Percentiles rank a stretch among this genome's conserved stretches.
Conservation (phyloP, 2,888 invertebrate species). For the Spatulosminthurus flaviceps region DNA sequence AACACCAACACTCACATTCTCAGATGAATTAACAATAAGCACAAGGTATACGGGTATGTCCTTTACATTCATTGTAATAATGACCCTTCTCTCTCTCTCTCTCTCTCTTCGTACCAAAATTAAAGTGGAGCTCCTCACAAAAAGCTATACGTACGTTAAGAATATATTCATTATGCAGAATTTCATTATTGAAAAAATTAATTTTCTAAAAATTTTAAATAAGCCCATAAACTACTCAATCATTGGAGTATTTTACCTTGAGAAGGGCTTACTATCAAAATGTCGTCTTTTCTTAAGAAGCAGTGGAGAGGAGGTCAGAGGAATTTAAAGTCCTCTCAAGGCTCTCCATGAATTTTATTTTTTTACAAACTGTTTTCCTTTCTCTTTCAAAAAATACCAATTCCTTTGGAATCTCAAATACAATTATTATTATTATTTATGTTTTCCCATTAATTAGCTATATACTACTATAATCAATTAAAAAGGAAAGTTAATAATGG, state of each 20-base stretch:
- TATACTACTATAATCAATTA: no score
- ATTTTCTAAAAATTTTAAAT: no score
- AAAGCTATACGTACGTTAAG: no score
- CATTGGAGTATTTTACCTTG: no score
- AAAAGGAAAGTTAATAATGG: no score
- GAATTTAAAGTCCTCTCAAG: slow-evolving; percentile 8
- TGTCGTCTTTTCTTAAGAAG: neutral
- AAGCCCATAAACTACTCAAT: no score
- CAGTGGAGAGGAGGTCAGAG: neutral
- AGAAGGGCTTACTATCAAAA: neutral
- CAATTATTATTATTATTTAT: neutral
- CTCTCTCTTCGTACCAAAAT: neutral
- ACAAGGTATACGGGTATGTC: slow-evolving; percentile 3
- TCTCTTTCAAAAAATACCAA: no score
- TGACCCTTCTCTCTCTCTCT: neutral
- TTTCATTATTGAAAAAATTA: no score
- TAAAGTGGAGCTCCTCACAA: neutral
- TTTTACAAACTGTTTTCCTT: no score
- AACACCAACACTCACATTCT: slow-evolving; percentile 4
- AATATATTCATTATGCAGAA: no score
- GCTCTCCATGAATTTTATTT: no score
- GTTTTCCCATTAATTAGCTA: neutral
- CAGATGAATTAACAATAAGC: slow-evolving; percentile 18
- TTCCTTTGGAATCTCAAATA: neutral
- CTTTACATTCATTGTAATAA: neutral